Conservation (phyloP, 2,113 vertebrate genomes). For the Mormoops blainvillei region DNA sequence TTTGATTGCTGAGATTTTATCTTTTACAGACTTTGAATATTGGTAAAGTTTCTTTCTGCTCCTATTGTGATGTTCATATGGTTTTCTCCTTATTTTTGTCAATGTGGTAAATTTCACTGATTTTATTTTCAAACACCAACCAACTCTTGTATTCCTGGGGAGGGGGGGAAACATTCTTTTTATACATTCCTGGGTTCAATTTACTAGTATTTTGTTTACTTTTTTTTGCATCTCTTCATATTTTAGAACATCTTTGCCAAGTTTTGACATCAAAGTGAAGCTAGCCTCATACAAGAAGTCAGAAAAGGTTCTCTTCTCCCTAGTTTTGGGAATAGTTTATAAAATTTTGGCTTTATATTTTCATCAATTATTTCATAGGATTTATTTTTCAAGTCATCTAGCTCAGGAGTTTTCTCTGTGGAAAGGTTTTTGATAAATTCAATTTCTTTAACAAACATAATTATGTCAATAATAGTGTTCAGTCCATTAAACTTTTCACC, state of each 20-base stretch:
- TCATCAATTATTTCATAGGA: not conserved
- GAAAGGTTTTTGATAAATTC: not conserved
- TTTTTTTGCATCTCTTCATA: not conserved
- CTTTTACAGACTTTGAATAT: not conserved
- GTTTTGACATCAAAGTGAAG: not conserved
- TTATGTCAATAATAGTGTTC: not conserved
- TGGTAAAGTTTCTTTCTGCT: not conserved
- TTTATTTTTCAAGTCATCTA: not conserved
- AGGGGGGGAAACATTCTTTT: not conserved
- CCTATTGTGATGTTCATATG: accelerated
- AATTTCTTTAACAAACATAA: not conserved
- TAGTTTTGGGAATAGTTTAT: not conserved
- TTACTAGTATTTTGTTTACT: not conserved
- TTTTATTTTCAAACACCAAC: not conserved
- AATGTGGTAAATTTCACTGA: not conserved
- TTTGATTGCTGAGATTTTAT: not conserved
- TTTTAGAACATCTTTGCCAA: not conserved
- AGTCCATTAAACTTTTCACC: not conserved
- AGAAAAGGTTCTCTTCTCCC: not conserved
- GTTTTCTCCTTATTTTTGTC: not conserved
- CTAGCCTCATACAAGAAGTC: not conserved
- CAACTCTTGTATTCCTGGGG: not conserved
- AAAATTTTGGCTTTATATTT: not conserved
- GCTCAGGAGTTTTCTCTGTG: not conserved
- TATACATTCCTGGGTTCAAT: not conserved